Evolutionary conservation across 2,797 vertebrate species (phyloP), one percentile per base, ranked within the genome.

Genomic region (Phrynocephalus forsythii): DNA sequence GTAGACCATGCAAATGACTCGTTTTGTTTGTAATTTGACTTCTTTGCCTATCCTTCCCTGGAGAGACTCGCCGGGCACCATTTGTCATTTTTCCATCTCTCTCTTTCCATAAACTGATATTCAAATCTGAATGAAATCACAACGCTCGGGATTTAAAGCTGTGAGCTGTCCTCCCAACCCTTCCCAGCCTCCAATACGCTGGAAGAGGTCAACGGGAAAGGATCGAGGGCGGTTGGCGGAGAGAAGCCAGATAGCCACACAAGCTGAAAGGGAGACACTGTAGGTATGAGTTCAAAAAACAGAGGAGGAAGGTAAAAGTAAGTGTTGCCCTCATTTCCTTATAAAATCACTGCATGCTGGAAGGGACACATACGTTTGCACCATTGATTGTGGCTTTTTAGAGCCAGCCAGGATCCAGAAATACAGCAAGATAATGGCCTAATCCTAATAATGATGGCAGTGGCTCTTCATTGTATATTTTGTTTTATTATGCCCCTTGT

Each of bases 111-210:
- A 0, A 13, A 68, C 71, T 38, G 22, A 60, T 69, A 56, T 50
- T 82, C 80, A 30, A 82, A 67, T 33, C 20, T 6, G 73, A 63
- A 85, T 22, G 26, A 22, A 52, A 72, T 71, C 8, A 24, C 6
- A 48, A 6, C 10, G 4, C 6, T 33, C 1, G 33, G n/a, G 10
- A 68, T 82, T 50, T 75, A 75, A 82, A 82, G 28, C n/a, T 28
- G 26, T 15, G 6, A 1, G 18, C 10, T 16, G 4, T 13, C 1
- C 2, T 60, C 13, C 38, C 15, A 11, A 10, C 2, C n/a, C 8
- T 67, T 20, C 60, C 22, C 5, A 28, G 38, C 33, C 3, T 5
- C 5, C 2, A 6, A 13, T 1, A 0, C 52, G 52, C 24, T 8
- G 15, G 7, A 75, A 22, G 7, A 48, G 33, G 13, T 9, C 2